Evolutionary conservation across 2,888 invertebrate genomes (phyloP).

Genomic region (Parnassius glacialis): DNA sequence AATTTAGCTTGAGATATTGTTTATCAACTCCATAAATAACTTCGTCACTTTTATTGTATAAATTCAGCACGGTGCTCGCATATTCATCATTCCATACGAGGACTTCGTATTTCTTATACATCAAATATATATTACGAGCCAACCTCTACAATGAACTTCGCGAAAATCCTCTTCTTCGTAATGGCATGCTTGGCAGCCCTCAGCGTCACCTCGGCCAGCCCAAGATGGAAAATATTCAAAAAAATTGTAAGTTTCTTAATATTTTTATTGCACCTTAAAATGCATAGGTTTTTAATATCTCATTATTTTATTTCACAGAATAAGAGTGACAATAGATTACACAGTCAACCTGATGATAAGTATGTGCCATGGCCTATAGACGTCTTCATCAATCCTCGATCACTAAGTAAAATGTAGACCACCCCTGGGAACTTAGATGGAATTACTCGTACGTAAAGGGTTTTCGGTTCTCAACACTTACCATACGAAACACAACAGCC

Average conservation of each 20-base stretch:
- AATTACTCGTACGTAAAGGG: too few relatives aligned
- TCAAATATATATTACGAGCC: neutral
- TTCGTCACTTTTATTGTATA: constrained; percentile 4
- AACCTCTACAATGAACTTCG: constrained; percentile 31
- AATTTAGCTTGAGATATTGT: neutral
- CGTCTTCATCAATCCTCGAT: too few relatives aligned
- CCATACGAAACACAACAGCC: too few relatives aligned
- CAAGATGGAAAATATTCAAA: constrained; percentile 52
- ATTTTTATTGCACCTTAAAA: too few relatives aligned
- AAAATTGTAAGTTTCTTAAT: constrained; percentile 47
- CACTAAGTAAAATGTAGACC: too few relatives aligned
- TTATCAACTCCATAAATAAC: neutral
- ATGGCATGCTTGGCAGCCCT: constrained; percentile 45
- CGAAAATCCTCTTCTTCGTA: constrained; percentile 45
- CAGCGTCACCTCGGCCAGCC: constrained; percentile 40
- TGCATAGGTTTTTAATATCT: too few relatives aligned
- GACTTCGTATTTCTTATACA: neutral
- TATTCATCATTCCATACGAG: constrained; percentile 6
- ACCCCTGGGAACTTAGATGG: too few relatives aligned
- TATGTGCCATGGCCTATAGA: too few relatives aligned
- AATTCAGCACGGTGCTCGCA: neutral
- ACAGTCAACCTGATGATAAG: too few relatives aligned
- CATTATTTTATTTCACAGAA: too few relatives aligned
- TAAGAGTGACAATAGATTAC: too few relatives aligned
- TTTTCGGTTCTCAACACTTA: too few relatives aligned